Base-by-base conservation (phyloP, 2,888 invertebrate genomes). In the Peribatodes rhomboidaria region DNA sequence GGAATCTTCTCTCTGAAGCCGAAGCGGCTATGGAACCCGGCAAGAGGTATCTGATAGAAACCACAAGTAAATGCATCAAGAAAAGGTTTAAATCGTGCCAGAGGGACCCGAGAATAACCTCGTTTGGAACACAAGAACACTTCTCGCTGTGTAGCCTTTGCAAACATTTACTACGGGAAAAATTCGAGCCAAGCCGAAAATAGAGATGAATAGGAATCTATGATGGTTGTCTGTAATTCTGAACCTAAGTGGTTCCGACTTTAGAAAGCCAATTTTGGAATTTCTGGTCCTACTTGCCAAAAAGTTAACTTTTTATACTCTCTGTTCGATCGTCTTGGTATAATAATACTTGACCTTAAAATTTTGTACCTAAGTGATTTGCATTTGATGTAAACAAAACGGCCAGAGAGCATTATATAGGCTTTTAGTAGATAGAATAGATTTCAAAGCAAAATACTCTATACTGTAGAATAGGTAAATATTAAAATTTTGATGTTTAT, bases 31-130 rank as follows among this genome's bases (percentile, higher is more conserved):
- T 81, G 79, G 75, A 83, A n/a, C 84, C 84, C 0, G 77, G 59
- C 10, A 85, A 83, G 67, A 62, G 78, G n/a, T 87, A 83, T 63
- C 54, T 83, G 1, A 69, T 88, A 0, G 78, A 84, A 35, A 70
- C 82, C 0, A 75, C 69, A 4, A 54, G 60, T 6, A 54, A 68
- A 2, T 89, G 89, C 54, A n/a, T 88, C 1, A 60, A 59, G 13
- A 79, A 73, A 18, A 87, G 84, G 61, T 69, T 89, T 13, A 67
- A 49, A 14, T 63, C 66, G 1, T 89, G 88, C 61, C 20, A 56
- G 9, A 62, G 65, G 1, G 80, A 85, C 62, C 88, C 87, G 9
- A 72, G 16, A 10, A 67, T 88, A 16, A 83, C 81, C 0, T 81
- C 87, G 0, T 76, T 81, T 35, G 68, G 60, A 16, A 78, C 65